Base-by-base conservation (phyloP, 2,888 invertebrate species). In the Monochamus alternatus region DNA sequence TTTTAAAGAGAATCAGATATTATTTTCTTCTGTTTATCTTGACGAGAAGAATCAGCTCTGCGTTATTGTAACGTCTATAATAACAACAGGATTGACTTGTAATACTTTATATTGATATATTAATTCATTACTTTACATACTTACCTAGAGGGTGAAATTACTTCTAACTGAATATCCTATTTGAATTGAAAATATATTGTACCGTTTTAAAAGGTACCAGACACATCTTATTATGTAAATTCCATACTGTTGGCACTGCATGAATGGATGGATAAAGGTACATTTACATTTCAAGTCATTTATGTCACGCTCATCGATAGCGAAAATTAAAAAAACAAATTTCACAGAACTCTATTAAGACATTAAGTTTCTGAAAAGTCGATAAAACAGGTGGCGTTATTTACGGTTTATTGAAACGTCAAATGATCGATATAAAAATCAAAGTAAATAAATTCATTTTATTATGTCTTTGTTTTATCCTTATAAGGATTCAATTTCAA, bases 371-470 rank as follows among this genome's bases (percentile, higher is more conserved):
- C 66, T 67, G 30, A 67, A 67, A 73, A 67, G 55, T 67, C 64
- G n/a, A 67, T 52, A 47, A 51, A 59, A 67, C 31, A 73, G 60
- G 73, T 67, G 59, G n/a, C 52, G 12, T 55, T 66, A 73, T 73
- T 73, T 73, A 73, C 66, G 67, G 30, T 52, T 38, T 51, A 73
- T 73, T 67, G 67, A 73, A 73, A 73, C 58, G 73, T 73, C 73
- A 73, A 66, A 47, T 14, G 14, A 31, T 32, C 44, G 73, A 67
- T 58, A 66, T 44, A 67, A 66, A 73, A 63, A 63, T 72, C 64
- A 52, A 52, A 66, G 66, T 66, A 66, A 66, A 66, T 66, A 66
- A 66, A 66, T 52, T 52, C 8, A 52, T 52, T 51, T 66, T 66
- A 66, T 52, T 66, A 66, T 66, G 51, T 55, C 66, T 52, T 32